Conservation (phyloP, 2,888 invertebrate genomes). For the Zhengitettix transpicula region DNA sequence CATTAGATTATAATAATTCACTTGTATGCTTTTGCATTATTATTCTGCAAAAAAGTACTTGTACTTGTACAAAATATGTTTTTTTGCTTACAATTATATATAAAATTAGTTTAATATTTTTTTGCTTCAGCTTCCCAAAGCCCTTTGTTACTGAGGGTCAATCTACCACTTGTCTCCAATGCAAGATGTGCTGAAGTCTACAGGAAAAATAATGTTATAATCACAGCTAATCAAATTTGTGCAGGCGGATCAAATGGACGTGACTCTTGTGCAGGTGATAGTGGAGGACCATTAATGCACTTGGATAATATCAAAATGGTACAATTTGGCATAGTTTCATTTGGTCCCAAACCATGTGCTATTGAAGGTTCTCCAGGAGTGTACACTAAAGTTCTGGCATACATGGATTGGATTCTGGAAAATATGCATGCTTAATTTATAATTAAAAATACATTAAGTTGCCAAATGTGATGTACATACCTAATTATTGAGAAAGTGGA, state of each 20-base stretch:
- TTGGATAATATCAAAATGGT: constrained; percentile 14
- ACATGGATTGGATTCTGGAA: constrained; percentile 26
- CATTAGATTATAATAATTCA: too few relatives aligned
- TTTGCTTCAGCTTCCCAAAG: constrained; percentile 17
- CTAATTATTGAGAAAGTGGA: too few relatives aligned
- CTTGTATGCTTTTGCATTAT: too few relatives aligned
- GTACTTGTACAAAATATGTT: too few relatives aligned
- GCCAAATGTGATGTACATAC: too few relatives aligned
- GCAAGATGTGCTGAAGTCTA: constrained; percentile 15
- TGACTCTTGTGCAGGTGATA: constrained; percentile 44
- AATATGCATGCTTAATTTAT: constrained; percentile 13
- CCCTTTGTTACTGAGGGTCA: constrained; percentile 30
- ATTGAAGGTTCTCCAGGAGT: constrained; percentile 26
- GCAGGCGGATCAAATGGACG: constrained; percentile 30
- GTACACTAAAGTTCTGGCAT: constrained; percentile 26
- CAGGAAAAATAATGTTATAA: constrained; percentile 9
- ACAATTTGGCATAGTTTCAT: constrained; percentile 21
- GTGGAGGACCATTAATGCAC: constrained; percentile 40
- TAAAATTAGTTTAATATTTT: not conserved
- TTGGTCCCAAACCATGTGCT: constrained; percentile 25
- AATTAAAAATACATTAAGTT: too few relatives aligned
- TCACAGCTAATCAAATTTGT: constrained; percentile 25
- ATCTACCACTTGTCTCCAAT: constrained; percentile 20
- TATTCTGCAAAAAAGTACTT: too few relatives aligned
- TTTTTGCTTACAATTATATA: too few relatives aligned